Evolutionary conservation across 2,113 vertebrate species (phyloP).

Genomic region (Amia ocellicauda): DNA sequence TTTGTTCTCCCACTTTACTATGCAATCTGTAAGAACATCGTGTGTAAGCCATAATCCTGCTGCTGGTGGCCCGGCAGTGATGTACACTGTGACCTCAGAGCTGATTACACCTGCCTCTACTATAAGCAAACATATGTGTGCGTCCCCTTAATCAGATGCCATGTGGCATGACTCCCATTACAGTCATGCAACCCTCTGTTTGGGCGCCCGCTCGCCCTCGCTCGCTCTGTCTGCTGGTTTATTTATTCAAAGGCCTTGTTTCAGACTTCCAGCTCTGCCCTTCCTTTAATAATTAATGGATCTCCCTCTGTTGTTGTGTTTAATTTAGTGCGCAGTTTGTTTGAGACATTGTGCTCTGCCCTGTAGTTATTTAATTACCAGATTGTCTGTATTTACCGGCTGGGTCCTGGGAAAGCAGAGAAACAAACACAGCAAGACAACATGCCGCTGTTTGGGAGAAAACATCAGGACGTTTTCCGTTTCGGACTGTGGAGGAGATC

Average conservation of each 20-base stretch:
- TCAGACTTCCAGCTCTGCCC: constrained; percentile 13
- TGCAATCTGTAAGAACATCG: neutral
- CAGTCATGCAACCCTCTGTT: neutral
- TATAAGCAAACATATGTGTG: constrained; percentile 2
- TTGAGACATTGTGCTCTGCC: neutral
- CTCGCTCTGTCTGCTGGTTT: neutral
- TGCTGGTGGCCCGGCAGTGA: neutral
- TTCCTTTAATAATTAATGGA: constrained; percentile 13
- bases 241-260: constrained; percentile 10
- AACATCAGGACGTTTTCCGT: neutral
- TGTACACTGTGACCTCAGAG: neutral
- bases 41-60: neutral
- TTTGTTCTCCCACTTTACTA: neutral
- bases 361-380: neutral
- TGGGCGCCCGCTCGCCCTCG: too few species aligned
- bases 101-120: neutral
- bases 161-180: neutral
- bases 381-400: constrained; percentile 1
- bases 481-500: constrained; percentile 7
- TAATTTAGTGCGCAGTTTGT: constrained; percentile 14
- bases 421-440: neutral
- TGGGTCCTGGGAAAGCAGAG: neutral
- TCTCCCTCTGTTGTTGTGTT: constrained; percentile 12
- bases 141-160: neutral
- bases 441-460: neutral